phyloP scores from a whole-genome alignment of 2,888 invertebrate species.

The Phymatocera aterrima region DNA sequence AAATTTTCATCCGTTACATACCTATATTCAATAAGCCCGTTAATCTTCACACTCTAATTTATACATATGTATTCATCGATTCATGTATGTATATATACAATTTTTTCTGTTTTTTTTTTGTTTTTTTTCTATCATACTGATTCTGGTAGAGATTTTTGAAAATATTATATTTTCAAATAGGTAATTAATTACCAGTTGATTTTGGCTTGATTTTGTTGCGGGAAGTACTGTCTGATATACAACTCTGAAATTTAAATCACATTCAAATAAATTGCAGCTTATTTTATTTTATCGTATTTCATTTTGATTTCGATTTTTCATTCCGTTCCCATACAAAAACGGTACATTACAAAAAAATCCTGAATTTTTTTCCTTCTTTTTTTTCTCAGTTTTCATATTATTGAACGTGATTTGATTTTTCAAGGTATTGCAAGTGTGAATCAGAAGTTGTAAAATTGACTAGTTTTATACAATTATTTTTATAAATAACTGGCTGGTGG shows the following conservation, averaged over 20 bases:
- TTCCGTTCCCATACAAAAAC: background rate
- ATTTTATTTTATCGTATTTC: background rate
- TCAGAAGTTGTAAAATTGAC: constrained; percentile 73
- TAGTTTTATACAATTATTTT: constrained; percentile 75
- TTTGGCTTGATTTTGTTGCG: constrained; percentile 72
- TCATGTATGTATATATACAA: background rate
- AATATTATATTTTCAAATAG: background rate
- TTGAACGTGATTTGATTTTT: constrained; percentile 60
- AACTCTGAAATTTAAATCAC: constrained; percentile 74
- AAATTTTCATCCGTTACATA: constrained; percentile 21
- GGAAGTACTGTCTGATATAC: constrained; percentile 69
- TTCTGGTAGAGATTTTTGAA: constrained; percentile 23
- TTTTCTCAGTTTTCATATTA: constrained; percentile 14
- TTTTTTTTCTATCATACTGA: no score
- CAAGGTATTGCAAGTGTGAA: constrained; percentile 69
- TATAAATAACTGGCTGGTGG: constrained; percentile 74
- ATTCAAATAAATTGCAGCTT: constrained; percentile 33
- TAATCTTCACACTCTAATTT: constrained; percentile 7
- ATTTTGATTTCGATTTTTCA: background rate
- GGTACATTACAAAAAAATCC: constrained; percentile 26
- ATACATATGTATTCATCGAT: constrained; percentile 30
- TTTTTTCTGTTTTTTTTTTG: background rate
- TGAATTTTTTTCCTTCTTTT: constrained; percentile 13
- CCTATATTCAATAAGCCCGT: constrained; percentile 26
- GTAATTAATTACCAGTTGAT: constrained; percentile 57